These are phyloP conservation scores for Drosophila parthenogenetica DNA, from an alignment of 2,888 invertebrate genomes.

Conservation along the genomic window DNA sequence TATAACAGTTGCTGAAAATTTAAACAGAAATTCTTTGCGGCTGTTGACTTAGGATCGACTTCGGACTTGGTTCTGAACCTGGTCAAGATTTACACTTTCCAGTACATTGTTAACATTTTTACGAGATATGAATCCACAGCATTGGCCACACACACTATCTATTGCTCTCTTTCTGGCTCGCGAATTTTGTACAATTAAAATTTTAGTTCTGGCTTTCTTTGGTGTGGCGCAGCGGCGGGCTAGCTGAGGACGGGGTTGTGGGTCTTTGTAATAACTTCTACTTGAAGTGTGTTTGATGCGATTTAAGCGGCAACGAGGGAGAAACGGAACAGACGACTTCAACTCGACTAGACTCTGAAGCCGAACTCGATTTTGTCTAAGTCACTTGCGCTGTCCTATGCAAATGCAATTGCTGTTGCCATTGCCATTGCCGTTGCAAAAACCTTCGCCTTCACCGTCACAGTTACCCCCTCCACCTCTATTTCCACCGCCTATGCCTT, in stretches of 20 bases:
- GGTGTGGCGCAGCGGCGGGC: conserved; percentile 41
- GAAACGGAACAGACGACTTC: background rate
- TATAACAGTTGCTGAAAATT: conserved; percentile 20
- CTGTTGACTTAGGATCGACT: conserved; percentile 14
- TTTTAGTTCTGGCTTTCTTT: conserved; percentile 76
- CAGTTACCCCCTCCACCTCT: conserved; percentile 5
- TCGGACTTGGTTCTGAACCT: conserved; percentile 7
- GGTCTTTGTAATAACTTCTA: conserved; percentile 77
- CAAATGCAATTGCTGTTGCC: conserved; percentile 68
- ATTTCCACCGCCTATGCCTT: background rate
- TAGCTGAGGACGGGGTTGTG: conserved; percentile 54
- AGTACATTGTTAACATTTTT: conserved; percentile 80
- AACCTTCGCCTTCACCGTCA: conserved; percentile 4
- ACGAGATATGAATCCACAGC: conserved; percentile 49
- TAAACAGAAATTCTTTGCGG: conserved; percentile 19
- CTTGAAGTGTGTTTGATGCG: conserved; percentile 47
- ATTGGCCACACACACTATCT: conserved; percentile 40
- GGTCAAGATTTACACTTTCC: conserved; percentile 79
- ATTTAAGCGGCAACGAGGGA: conserved; percentile 4
- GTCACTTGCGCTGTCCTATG: conserved; percentile 80
- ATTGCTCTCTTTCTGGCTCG: conserved; percentile 21
- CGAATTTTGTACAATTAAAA: conserved; percentile 79
- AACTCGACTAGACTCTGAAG: conserved; percentile 23
- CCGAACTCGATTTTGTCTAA: conserved; percentile 49
- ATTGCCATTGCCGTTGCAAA: conserved; percentile 16